Percentiles rank a stretch among this genome's conserved stretches.
Conservation (phyloP, 2,888 invertebrate species). For the Idaea dimidiata region DNA sequence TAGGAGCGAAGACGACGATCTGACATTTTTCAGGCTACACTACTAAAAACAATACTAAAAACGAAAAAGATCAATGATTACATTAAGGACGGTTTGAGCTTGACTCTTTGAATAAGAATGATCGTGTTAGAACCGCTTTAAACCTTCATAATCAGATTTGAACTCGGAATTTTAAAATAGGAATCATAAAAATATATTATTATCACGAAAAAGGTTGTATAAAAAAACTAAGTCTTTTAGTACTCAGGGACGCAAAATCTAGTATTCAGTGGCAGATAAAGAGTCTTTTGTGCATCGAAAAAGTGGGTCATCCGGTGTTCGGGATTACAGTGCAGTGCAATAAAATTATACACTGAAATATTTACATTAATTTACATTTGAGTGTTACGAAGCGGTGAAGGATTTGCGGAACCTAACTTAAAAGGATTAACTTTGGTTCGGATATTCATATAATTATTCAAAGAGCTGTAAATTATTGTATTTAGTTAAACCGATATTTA, state of each 20-base stretch:
- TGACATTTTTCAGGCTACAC: too few relatives aligned
- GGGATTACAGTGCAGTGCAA: conserved; percentile 43
- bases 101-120: neutral
- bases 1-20: too few relatives aligned
- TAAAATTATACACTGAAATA: conserved; percentile 27
- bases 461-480: too few relatives aligned
- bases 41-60: too few relatives aligned
- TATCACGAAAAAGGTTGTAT: neutral
- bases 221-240: conserved; percentile 33
- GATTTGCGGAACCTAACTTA: neutral
- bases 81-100: neutral
- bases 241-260: conserved; percentile 47
- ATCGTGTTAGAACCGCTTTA: neutral
- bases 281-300: conserved; percentile 59
- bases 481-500: too few relatives aligned
- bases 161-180: neutral
- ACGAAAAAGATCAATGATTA: too few relatives aligned
- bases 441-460: neutral
- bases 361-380: conserved; percentile 11
- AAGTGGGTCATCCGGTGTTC: conserved; percentile 61
- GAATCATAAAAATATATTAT: neutral
- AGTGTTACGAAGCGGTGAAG: neutral
- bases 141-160: neutral
- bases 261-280: conserved; percentile 60
- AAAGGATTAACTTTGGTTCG: neutral